Evolutionary conservation across 2,113 vertebrate genomes (phyloP), one percentile per base, ranked within the genome.

Genomic region (Numida meleagris): DNA sequence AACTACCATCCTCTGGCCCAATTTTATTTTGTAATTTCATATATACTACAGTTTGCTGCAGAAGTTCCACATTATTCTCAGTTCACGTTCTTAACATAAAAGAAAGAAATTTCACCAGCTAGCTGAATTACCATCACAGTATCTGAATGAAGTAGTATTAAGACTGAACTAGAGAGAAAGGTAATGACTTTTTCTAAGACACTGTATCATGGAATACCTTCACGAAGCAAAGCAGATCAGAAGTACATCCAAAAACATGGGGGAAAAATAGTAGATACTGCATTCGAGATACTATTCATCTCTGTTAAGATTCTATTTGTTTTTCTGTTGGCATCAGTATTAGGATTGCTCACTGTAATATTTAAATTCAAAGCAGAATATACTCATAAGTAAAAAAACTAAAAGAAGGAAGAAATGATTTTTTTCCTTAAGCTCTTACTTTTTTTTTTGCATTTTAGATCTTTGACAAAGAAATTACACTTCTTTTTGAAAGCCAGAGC

Each of bases 11-110:
- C 66, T 38, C 31, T 4, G 18, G 58, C 40, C 12, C 1, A 1
- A 75, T 61, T 86, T 79, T 85, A 31, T 58, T 82, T 81, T 77
- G 34, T 27, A 40, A 93, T 88, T 94, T 93, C 70, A 88, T 8
- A 72, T 17, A 65, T 1, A 1, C 27, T 75, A 68, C 31, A 51
- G 74, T 34, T 61, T 65, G 33, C 78, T 72, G 70, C 51, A 71
- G 45, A 89, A 27, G 23, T 92, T 79, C 67, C 55, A 66, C 5
- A 1, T 62, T 83, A 50, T n/a, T 87, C 72, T 72, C 58, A 72
- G 68, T 67, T 86, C 58, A 16, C 36, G n/a, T 71, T 72, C 40
- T 76, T 82, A 66, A 43, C 74, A 68, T 27, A 61, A 45, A 89
- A 90, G 48, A 76, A 91, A 85, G 78, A 81, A 76, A 94, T 87